Percentiles rank a stretch among this genome's conserved stretches.
Evolutionary conservation across 2,113 vertebrate genomes (phyloP).

Genomic region (Galeopterus variegatus): DNA sequence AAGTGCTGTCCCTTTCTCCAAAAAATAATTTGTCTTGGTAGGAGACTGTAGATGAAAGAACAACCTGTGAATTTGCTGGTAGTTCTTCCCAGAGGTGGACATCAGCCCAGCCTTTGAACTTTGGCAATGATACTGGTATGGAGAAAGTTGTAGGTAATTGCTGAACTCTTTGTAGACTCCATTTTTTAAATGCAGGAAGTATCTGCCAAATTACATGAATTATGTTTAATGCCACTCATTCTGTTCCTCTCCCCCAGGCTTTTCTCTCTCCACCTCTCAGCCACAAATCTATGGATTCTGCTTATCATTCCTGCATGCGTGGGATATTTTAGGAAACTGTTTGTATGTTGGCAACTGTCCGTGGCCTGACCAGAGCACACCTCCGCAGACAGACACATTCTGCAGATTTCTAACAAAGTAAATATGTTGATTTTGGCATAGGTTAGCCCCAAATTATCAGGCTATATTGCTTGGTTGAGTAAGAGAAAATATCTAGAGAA

Average conservation of each 20-base stretch:
- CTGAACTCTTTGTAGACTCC: constrained; percentile 39
- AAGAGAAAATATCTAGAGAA: constrained; percentile 83
- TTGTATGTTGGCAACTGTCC: constrained; percentile 70
- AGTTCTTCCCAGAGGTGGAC: constrained; percentile 26
- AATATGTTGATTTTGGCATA: constrained; percentile 80
- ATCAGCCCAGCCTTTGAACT: not conserved
- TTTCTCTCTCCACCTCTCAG: constrained; percentile 59
- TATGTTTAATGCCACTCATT: constrained; percentile 47
- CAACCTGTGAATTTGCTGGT: not conserved
- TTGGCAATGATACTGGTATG: not conserved
- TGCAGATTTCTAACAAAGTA: constrained; percentile 81
- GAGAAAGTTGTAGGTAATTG: not conserved
- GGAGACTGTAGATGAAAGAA: constrained; percentile 3
- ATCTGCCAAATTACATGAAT: constrained; percentile 74
- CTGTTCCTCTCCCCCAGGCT: constrained; percentile 54
- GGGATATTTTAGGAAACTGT: constrained; percentile 81
- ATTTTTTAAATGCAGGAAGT: constrained; percentile 72
- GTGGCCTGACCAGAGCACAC: constrained; percentile 71
- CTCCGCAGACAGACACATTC: constrained; percentile 82
- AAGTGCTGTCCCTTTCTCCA: not conserved
- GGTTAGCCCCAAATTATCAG: constrained; percentile 75
- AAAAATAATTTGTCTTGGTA: not conserved
- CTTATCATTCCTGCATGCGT: constrained; percentile 69
- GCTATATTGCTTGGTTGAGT: constrained; percentile 64
- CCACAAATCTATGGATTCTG: constrained; percentile 68